Percentiles rank a stretch among this genome's conserved stretches.
Evolutionary conservation across 1,140 invertebrate genomes (phyloP).

Genomic region (Trichonephila inaurata): DNA sequence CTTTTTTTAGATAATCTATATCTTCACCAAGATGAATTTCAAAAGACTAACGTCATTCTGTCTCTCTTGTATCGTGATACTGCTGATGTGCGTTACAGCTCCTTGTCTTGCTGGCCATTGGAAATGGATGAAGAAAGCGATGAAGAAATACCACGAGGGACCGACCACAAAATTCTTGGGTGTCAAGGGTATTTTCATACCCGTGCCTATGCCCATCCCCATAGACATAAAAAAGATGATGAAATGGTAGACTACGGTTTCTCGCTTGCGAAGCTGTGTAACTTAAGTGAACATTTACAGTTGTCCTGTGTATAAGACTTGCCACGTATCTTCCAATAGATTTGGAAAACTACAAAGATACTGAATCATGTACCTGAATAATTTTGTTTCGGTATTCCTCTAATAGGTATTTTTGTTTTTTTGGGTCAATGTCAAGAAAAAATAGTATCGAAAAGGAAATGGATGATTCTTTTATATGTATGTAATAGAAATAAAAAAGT

Average conservation of each 20-base stretch:
- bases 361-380: neutral
- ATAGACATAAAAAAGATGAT: conserved; percentile 37
- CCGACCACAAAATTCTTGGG: conserved; percentile 45
- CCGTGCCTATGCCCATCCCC: conserved; percentile 47
- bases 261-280: neutral
- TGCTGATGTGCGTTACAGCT: neutral
- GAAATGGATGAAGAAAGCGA: conserved; percentile 31
- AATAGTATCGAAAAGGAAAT: too few species aligned
- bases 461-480: too few species aligned
- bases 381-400: neutral
- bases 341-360: neutral
- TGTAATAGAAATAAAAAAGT: too few species aligned
- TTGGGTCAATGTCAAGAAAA: too few species aligned
- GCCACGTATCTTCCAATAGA: neutral
- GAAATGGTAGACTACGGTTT: neutral
- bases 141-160: conserved; percentile 22
- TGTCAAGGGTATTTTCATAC: conserved; percentile 52
- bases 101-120: neutral
- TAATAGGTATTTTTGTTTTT: neutral
- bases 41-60: neutral
- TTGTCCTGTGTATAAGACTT: too few species aligned
- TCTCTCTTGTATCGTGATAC: neutral
- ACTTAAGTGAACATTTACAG: neutral
- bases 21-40: neutral
- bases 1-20: neutral